Conservation (phyloP, 1,140 invertebrate species). For the Euglossa dilemma region DNA sequence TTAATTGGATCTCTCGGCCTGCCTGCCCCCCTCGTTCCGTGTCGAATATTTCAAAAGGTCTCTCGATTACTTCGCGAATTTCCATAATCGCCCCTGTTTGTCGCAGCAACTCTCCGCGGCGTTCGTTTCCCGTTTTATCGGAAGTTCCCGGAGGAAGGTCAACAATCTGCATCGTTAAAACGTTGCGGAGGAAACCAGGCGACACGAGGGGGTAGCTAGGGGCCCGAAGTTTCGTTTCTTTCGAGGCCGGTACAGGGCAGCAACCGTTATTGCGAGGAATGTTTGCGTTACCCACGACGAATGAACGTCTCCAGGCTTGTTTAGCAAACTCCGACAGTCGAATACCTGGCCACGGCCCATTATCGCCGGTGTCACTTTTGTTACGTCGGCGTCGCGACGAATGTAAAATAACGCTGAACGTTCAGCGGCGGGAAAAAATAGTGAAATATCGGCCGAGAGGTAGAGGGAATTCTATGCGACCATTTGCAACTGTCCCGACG, state of each 20-base stretch:
- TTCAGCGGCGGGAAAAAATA: too few relatives aligned
- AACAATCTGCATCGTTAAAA: slow-evolving; percentile 25
- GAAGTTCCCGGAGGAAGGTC: not conserved
- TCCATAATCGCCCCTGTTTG: slow-evolving; percentile 25
- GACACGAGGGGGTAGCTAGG: too few relatives aligned
- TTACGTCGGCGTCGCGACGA: too few relatives aligned
- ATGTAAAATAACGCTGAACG: too few relatives aligned
- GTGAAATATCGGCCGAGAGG: too few relatives aligned
- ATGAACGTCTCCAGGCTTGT: not conserved
- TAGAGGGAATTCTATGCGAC: too few relatives aligned
- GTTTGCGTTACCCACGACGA: not conserved
- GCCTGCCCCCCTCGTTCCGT: not conserved
- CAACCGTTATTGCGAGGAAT: not conserved
- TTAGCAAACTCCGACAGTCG: not conserved
- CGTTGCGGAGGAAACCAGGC: not conserved
- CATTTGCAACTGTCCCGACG: too few relatives aligned
- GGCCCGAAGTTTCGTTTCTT: slow-evolving; percentile 9
- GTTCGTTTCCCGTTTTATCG: slow-evolving; percentile 18
- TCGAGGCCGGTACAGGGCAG: not conserved
- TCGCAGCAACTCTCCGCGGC: not conserved
- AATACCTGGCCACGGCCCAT: not conserved
- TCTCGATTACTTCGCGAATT: slow-evolving; percentile 48
- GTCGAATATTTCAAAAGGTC: slow-evolving; percentile 50
- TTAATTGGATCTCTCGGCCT: slow-evolving; percentile 58
- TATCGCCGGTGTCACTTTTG: too few relatives aligned